Evolutionary conservation across 2,888 invertebrate genomes (phyloP).

Genomic region (Ornithoptera alexandrae): DNA sequence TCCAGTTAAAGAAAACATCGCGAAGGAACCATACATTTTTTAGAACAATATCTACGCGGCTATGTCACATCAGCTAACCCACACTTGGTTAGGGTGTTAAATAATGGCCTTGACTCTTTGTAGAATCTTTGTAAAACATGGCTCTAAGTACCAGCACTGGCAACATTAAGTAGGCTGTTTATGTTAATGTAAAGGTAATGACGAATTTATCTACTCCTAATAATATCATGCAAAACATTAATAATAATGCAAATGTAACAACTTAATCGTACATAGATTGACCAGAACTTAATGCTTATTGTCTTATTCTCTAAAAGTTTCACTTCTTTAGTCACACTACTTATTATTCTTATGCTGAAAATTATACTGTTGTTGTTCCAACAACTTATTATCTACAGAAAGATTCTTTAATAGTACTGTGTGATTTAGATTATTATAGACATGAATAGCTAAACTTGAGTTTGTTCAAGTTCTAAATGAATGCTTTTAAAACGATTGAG

Average conservation of each 20-base stretch:
- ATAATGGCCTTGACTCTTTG: no score
- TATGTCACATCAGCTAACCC: no score
- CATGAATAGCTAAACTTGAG: neutral
- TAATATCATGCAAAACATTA: no score
- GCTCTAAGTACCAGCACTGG: no score
- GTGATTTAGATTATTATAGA: slow-evolving; percentile 16
- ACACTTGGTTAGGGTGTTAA: no score
- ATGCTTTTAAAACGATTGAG: neutral
- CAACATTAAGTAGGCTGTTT: no score
- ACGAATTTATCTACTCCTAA: no score
- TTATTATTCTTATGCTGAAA: slow-evolving; percentile 7
- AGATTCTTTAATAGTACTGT: slow-evolving; percentile 8
- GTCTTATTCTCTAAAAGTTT: neutral
- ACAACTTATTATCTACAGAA: neutral
- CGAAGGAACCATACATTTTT: no score
- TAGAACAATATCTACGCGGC: no score
- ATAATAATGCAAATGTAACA: neutral
- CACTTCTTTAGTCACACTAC: neutral
- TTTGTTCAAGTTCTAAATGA: neutral
- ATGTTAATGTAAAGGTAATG: no score
- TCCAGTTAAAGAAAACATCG: no score
- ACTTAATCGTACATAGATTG: neutral
- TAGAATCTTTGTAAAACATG: no score
- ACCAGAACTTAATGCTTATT: neutral
- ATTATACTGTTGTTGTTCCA: neutral